Conservation (phyloP, 2,797 vertebrate genomes). For the Labeo calbasu region DNA sequence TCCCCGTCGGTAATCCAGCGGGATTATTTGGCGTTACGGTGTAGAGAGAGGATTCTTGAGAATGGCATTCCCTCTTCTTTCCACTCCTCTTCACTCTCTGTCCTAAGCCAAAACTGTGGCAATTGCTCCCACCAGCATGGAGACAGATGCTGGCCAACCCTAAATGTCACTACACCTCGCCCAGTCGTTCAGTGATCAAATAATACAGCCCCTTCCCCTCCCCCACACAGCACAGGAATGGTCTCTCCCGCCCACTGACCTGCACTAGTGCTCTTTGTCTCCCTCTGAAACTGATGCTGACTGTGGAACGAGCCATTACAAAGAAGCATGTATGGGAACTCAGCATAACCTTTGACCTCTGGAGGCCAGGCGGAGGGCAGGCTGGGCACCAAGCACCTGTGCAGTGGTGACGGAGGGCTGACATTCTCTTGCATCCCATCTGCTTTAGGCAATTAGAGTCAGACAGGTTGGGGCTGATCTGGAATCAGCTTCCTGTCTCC, state of each 20-base stretch:
- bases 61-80: slow-evolving; percentile 29
- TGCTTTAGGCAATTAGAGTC: slow-evolving; percentile 52
- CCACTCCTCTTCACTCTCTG: background rate
- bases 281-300: slow-evolving; percentile 78
- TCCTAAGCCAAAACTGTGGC: slow-evolving; percentile 16
- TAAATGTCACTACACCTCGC: slow-evolving; percentile 37
- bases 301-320: slow-evolving; percentile 77
- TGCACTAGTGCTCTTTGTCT: slow-evolving; percentile 78
- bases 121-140: background rate
- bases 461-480: background rate
- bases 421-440: slow-evolving; percentile 71
- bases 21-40: slow-evolving; percentile 54
- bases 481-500: background rate
- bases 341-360: slow-evolving; percentile 79
- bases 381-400: slow-evolving; percentile 80
- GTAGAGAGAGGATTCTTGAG: slow-evolving; percentile 28
- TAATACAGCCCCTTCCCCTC: slow-evolving; percentile 29
- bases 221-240: slow-evolving; percentile 28
- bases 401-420: slow-evolving; percentile 72
- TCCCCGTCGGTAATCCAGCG: slow-evolving; percentile 49
- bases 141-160: slow-evolving; percentile 43
- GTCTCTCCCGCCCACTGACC: slow-evolving; percentile 54
- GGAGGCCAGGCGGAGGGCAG: slow-evolving; percentile 62
- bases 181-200: slow-evolving; percentile 39
- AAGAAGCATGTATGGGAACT: slow-evolving; percentile 86